A percentile compares a stretch with the other conserved stretches of the same genome.
Conservation (phyloP, 2,797 vertebrate genomes). For the Apogon hyalosoma region DNA sequence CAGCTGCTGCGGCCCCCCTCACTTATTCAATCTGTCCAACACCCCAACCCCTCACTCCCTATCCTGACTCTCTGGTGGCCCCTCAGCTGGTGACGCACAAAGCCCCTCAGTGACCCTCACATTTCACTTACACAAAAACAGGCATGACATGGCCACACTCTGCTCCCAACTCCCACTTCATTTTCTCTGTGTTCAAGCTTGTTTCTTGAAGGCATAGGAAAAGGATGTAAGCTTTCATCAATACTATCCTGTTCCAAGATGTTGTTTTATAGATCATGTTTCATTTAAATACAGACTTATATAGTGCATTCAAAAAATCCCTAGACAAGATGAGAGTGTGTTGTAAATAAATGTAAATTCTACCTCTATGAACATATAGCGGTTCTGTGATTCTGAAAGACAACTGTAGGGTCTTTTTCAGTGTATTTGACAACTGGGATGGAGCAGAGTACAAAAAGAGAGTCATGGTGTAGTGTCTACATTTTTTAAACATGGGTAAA, state of each 20-base stretch:
- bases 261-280: too few species aligned
- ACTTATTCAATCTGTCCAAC: slow-evolving; percentile 65
- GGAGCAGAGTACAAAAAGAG: too few species aligned
- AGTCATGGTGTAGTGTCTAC: too few species aligned
- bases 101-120: slow-evolving; percentile 66
- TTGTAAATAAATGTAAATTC: too few species aligned
- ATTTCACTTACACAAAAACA: slow-evolving; percentile 69
- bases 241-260: neutral
- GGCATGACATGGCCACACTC: slow-evolving; percentile 28
- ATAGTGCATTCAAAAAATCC: too few species aligned
- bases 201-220: slow-evolving; percentile 30
- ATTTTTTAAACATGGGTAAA: too few species aligned
- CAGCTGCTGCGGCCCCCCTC: slow-evolving; percentile 53
- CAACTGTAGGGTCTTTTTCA: too few species aligned
- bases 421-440: too few species aligned
- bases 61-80: slow-evolving; percentile 47
- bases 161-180: slow-evolving; percentile 22
- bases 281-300: too few species aligned
- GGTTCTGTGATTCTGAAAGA: too few species aligned
- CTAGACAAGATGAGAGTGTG: too few species aligned
- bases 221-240: slow-evolving; percentile 16
- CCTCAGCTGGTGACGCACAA: slow-evolving; percentile 58
- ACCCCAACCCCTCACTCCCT: slow-evolving; percentile 48
- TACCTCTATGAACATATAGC: too few species aligned
- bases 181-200: slow-evolving; percentile 20